phyloP scores from a whole-genome alignment of 2,797 vertebrate genomes.

The Apogon talboti region DNA sequence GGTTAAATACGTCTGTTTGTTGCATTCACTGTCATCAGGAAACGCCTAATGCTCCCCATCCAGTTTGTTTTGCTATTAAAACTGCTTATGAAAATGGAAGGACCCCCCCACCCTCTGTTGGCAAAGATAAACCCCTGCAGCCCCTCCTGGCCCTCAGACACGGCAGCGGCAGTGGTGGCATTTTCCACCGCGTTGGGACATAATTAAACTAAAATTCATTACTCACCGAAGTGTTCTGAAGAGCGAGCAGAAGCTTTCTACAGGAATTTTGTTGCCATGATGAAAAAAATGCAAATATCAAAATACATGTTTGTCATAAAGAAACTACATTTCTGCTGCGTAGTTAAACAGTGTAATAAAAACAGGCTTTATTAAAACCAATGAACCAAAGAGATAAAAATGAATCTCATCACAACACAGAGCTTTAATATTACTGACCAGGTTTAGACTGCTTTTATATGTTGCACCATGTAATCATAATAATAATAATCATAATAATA shows the following conservation, averaged over 20 bases:
- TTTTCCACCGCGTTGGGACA: constrained; percentile 19
- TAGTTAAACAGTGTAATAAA: constrained; percentile 35
- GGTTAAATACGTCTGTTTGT: not conserved
- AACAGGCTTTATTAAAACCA: constrained; percentile 29
- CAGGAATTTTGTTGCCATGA: constrained; percentile 10
- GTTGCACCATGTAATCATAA: too few species aligned
- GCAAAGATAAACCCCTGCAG: not conserved
- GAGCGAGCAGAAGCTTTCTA: not conserved
- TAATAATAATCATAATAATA: too few species aligned
- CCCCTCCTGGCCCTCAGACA: not conserved
- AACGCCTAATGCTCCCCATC: not conserved
- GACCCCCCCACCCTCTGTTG: constrained; percentile 13
- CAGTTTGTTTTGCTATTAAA: not conserved
- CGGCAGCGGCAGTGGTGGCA: not conserved
- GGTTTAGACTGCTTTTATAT: too few species aligned
- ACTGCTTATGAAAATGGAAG: constrained; percentile 6
- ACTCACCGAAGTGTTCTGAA: constrained; percentile 12
- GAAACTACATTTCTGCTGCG: constrained; percentile 11
- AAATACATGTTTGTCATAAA: constrained; percentile 26
- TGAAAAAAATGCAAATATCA: constrained; percentile 23
- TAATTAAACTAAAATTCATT: too few species aligned
- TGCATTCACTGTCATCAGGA: constrained; percentile 18
- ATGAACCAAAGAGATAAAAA: not conserved
- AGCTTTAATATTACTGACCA: too few species aligned
- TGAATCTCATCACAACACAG: not conserved